Evolutionary conservation across 2,797 vertebrate genomes (phyloP), one percentile per base, ranked within the genome.

Genomic region (Enoplosus armatus): DNA sequence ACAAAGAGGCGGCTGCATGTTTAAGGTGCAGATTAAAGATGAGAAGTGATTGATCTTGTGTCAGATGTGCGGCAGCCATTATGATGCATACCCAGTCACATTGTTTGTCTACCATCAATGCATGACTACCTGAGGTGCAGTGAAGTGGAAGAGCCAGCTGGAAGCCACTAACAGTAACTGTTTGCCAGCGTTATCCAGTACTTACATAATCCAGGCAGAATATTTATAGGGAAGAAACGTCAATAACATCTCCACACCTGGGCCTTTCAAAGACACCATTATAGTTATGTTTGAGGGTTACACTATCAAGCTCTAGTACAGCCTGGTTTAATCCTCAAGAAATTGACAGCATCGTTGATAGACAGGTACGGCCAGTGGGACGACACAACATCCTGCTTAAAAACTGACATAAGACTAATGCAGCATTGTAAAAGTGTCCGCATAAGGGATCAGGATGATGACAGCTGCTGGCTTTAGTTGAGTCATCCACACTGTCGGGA

Each of bases 401-500:
- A 53, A 41, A 39, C 20, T 35, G 27, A 58, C 39, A 55, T 1
- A 4, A 51, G 29, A 43, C 22, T 14, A 8, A 59, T n/a, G 47
- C 55, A 80, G 64, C 27, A 35, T 24, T 65, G 1, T 29, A 3
- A 9, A 37, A 37, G 53, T 37, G 41, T 72, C 39, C 63, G 66
- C 37, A 55, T 45, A 0, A 3, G 16, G 39, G 62, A 54, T n/a
- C 9, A 48, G 35, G 72, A 62, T 60, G 67, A 73, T 26, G 62
- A 73, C 63, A 78, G 74, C 63, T 58, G 47, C 75, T 84, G 70
- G 55, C 78, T 90, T 87, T 83, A 75, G 90, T 89, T 70, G 87
- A 93, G 92, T 93, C 92, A 93, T 90, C 76, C 77, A 69, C 63
- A 47, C 51, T 41, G 56, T 37, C 4, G 2, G 29, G 45, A 68